A percentile compares a stretch with the other conserved stretches of the same genome.
Evolutionary conservation across 2,113 vertebrate genomes (phyloP).

Genomic region (Nothocercus nigrocapillus): DNA sequence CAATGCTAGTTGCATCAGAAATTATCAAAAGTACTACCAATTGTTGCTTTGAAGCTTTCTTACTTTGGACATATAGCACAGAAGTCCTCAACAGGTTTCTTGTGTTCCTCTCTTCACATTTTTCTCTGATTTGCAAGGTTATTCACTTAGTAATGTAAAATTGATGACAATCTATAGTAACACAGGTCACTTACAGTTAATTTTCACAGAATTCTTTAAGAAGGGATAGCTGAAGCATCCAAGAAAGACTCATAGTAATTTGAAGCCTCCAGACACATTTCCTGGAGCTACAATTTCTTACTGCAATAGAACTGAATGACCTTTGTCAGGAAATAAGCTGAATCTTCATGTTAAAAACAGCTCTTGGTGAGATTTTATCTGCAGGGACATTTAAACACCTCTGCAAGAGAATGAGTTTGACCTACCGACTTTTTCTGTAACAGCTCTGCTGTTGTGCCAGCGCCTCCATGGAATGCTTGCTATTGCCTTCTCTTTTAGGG

Average conservation of each 20-base stretch:
- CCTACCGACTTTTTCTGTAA: background rate
- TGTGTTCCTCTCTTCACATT: slow-evolving; percentile 1
- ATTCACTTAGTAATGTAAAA: background rate
- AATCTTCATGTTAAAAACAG: background rate
- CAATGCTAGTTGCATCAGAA: background rate
- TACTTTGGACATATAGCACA: rapidly evolving
- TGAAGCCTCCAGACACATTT: background rate
- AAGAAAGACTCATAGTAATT: background rate
- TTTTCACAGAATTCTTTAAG: background rate
- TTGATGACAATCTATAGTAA: background rate
- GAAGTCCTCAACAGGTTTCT: background rate
- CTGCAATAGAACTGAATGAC: background rate
- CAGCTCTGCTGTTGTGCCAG: background rate
- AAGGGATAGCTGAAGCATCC: background rate
- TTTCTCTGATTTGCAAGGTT: background rate
- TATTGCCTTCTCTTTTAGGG: background rate
- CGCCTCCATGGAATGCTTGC: background rate
- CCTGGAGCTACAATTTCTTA: background rate
- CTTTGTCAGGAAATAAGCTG: background rate
- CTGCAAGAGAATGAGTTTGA: background rate
- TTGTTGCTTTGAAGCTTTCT: background rate
- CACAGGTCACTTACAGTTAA: background rate
- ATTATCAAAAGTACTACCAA: background rate
- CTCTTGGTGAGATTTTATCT: slow-evolving; percentile 3
- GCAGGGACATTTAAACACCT: background rate